Evolutionary conservation across 1,140 invertebrate species (phyloP).

Genomic region (Neodiprion lecontei): DNA sequence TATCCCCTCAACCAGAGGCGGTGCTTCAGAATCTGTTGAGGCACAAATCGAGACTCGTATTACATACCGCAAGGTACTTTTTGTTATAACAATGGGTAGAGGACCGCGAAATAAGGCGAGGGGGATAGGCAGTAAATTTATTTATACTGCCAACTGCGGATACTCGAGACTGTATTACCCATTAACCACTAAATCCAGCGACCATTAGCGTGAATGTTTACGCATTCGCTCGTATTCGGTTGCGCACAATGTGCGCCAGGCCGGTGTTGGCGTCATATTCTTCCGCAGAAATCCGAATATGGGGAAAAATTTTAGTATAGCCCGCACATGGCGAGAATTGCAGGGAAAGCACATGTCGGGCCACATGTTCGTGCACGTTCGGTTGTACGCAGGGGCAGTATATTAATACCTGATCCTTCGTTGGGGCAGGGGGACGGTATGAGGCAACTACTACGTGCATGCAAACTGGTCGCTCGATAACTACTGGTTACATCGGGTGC

Average conservation of each 20-base stretch:
- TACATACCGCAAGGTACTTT: background rate
- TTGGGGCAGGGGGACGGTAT: background rate
- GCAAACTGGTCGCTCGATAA: background rate
- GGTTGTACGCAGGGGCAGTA: slow-evolving; percentile 8
- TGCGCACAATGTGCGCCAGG: slow-evolving; percentile 5
- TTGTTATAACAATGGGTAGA: background rate
- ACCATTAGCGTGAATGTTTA: slow-evolving; percentile 1
- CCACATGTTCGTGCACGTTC: slow-evolving; percentile 10
- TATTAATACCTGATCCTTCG: slow-evolving; percentile 13
- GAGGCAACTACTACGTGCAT: background rate
- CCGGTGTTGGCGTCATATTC: background rate
- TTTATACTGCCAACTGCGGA: slow-evolving; percentile 7
- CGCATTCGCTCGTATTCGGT: slow-evolving; percentile 1
- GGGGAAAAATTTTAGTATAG: slow-evolving; percentile 2
- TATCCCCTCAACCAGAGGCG: background rate
- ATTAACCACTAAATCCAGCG: background rate
- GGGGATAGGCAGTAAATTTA: background rate
- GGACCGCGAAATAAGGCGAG: background rate
- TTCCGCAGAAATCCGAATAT: slow-evolving; percentile 14
- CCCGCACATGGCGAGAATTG: slow-evolving; percentile 13
- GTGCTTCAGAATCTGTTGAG: background rate
- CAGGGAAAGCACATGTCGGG: slow-evolving; percentile 9
- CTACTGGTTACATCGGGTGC: background rate
- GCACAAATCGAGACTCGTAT: too few relatives aligned
- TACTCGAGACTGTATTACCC: slow-evolving; percentile 7